Evolutionary conservation across 2,113 vertebrate genomes (phyloP).

Genomic region (Labrus mixtus): DNA sequence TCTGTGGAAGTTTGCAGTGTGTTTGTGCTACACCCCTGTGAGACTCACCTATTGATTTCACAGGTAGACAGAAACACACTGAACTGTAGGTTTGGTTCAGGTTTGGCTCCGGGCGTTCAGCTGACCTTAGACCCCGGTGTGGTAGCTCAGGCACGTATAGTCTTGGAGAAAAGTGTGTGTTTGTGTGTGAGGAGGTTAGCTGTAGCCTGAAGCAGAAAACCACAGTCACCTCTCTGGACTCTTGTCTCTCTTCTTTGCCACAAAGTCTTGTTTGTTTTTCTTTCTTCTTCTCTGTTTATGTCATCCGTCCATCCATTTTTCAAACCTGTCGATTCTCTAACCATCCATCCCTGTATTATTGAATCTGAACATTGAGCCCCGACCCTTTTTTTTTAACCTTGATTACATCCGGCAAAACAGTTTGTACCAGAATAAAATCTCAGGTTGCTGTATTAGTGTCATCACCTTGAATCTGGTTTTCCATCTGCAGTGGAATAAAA

Average conservation of each 20-base stretch:
- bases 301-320: background rate
- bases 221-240: constrained; percentile 29
- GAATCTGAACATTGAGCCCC: no score
- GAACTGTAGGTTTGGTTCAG: constrained; percentile 8
- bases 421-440: background rate
- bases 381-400: background rate
- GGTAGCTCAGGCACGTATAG: constrained; percentile 15
- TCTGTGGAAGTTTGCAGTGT: background rate
- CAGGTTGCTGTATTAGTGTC: background rate
- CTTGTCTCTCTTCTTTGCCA: background rate
- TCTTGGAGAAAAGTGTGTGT: constrained; percentile 9
- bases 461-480: background rate
- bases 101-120: constrained; percentile 33
- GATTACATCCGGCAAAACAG: background rate
- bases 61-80: constrained; percentile 1
- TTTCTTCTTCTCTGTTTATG: background rate
- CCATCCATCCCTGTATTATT: no score
- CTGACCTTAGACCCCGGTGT: constrained; percentile 43
- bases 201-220: constrained; percentile 40
- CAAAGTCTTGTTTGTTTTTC: background rate
- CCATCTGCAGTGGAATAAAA: background rate
- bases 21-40: background rate
- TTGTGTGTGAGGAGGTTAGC: constrained; percentile 30
- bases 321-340: background rate
- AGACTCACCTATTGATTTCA: background rate